Base-by-base conservation (phyloP, 2,797 vertebrate species). In the Tolypeutes matacus region DNA sequence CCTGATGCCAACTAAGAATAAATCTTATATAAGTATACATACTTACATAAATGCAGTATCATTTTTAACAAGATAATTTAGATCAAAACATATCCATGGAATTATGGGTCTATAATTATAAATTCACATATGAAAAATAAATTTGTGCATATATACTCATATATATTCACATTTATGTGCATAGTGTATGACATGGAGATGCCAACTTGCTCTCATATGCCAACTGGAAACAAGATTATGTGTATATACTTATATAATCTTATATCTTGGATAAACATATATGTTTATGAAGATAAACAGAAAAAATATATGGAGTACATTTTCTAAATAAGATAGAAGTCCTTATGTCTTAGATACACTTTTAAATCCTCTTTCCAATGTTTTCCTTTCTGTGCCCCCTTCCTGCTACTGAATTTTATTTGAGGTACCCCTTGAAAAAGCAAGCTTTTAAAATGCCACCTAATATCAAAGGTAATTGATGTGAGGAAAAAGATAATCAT, bases 251-350 rank as follows among this genome's bases (percentile, higher is more conserved):
- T 95, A 96, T 73, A 86, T 93, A 96, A 93, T 95, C 77, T 76
- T 89, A 51, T 85, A 84, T 96, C 95, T 64, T 91, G 94, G 94
- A 94, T 95, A 96, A 97, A 97, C 90, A 97, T 92, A 78, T 95
- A 97, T 96, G 95, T 96, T 95, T 92, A 97, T 83, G 72, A 95
- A 92, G 92, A 94, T 84, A 97, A 96, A 97, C 90, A 96, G 84
- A 86, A 97, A 96, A 94, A 93, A 89, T 90, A 64, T 31, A 91
- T 70, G 76, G 46, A 86, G 42, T 58, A 77, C 29, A 62, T 93
- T 87, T 96, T 96, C 76, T 21, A 89, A 95, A 96, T 88, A 91
- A 97, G 83, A 86, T 70, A 46, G 82, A 96, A 86, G 49, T 86
- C 95, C 93, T 96, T 90, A 86, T 92, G 89, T 56, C 89, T 95